Percentiles rank a stretch among this genome's conserved stretches.
Conservation (phyloP, 2,888 invertebrate genomes). For the Cryptophagus acutangulus region DNA sequence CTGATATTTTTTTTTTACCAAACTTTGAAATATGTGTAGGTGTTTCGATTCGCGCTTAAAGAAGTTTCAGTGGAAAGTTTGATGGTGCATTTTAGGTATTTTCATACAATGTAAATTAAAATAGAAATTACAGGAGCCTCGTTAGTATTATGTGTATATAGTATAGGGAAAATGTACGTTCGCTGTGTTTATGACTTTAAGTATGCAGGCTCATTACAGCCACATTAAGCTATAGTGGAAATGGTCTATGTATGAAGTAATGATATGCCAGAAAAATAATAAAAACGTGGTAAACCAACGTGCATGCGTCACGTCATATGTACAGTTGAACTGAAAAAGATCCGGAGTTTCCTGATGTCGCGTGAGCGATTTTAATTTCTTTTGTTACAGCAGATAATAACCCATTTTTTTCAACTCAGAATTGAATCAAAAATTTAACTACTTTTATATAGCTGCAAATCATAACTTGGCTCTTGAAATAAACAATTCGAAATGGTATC, state of each 20-base stretch:
- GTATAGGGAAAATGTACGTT: too few species aligned
- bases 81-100: too few species aligned
- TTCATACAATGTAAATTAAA: too few species aligned
- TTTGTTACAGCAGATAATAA: too few species aligned
- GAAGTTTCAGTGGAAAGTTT: not conserved
- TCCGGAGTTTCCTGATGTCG: slow-evolving; percentile 3
- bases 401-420: too few species aligned
- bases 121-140: not conserved
- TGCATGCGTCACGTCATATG: slow-evolving; percentile 6
- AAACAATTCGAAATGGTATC: too few species aligned
- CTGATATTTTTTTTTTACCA: not conserved
- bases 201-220: slow-evolving; percentile 3
- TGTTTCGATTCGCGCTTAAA: slow-evolving; percentile 3
- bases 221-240: not conserved
- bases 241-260: not conserved
- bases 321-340: slow-evolving; percentile 6
- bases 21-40: not conserved
- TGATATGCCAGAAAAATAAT: slow-evolving; percentile 3
- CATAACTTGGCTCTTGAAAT: too few species aligned
- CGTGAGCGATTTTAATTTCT: too few species aligned
- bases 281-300: slow-evolving; percentile 3
- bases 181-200: slow-evolving; percentile 7
- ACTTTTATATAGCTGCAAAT: too few species aligned
- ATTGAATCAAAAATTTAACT: too few species aligned
- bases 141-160: too few species aligned